A percentile compares a stretch with the other conserved stretches of the same genome.
Evolutionary conservation across 2,113 vertebrate genomes (phyloP).

Genomic region (Podarcis raffonei): DNA sequence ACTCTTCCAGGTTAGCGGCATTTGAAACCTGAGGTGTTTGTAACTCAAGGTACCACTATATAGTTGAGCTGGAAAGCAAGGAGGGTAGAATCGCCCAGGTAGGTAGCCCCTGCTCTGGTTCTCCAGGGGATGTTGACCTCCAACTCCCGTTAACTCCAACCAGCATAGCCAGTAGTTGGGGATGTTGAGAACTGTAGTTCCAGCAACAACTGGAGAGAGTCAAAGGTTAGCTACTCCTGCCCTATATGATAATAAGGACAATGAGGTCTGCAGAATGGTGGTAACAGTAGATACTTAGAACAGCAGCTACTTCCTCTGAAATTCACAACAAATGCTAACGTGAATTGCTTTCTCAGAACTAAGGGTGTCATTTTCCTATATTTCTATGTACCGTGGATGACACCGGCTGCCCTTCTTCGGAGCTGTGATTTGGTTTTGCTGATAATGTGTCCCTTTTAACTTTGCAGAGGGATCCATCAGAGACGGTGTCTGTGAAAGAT

Average conservation of each 20-base stretch:
- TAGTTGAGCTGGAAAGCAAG: neutral
- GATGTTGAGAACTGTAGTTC: too few relatives aligned
- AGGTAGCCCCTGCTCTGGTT: neutral
- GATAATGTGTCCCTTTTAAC: slow-evolving; percentile 29
- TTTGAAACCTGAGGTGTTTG: too few relatives aligned
- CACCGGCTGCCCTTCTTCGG: neutral
- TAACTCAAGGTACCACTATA: neutral
- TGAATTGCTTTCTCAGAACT: neutral
- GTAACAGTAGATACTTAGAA: neutral
- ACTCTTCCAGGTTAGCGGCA: too few relatives aligned
- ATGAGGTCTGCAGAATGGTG: neutral
- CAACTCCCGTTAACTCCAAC: too few relatives aligned
- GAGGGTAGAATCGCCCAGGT: neutral
- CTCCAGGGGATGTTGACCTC: too few relatives aligned
- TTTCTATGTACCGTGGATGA: neutral
- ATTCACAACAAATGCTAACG: neutral
- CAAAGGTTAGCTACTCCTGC: neutral
- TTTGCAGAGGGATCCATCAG: slow-evolving; percentile 74
- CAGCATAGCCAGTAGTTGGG: too few relatives aligned
- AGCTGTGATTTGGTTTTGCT: neutral
- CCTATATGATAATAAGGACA: neutral
- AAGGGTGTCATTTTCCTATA: neutral
- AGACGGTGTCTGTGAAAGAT: slow-evolving; percentile 68
- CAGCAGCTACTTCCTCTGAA: neutral
- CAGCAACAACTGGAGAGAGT: too few relatives aligned